Conservation (phyloP, 2,113 vertebrate species). For the Grantiella picta region DNA sequence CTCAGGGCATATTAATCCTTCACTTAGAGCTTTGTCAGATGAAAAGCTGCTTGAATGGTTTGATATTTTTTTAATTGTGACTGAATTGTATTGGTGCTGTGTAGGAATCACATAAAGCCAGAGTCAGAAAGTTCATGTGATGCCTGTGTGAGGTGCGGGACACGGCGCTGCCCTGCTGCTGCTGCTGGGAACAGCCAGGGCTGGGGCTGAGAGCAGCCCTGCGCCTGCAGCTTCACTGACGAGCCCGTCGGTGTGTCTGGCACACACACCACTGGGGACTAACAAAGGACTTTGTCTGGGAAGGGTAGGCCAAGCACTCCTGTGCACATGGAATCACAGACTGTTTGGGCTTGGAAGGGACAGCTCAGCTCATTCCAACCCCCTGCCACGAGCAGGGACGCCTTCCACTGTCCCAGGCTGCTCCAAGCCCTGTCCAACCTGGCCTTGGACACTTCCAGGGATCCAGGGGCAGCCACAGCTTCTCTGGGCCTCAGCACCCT, state of each 20-base stretch:
- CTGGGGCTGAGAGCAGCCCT: neutral
- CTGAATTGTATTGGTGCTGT: neutral
- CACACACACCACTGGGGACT: neutral
- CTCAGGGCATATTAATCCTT: neutral
- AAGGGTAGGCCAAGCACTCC: neutral
- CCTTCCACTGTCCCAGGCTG: neutral
- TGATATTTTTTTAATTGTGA: neutral
- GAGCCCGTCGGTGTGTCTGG: neutral
- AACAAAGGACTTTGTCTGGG: neutral
- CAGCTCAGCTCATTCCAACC: neutral
- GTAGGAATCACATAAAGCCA: neutral
- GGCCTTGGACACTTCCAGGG: neutral
- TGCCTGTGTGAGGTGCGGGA: neutral
- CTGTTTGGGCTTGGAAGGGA: neutral
- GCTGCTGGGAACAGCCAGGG: neutral
- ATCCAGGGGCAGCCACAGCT: neutral
- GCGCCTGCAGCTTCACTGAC: no score
- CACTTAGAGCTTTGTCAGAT: neutral
- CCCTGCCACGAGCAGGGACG: neutral
- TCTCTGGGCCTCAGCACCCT: neutral
- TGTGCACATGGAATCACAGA: neutral
- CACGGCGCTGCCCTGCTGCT: neutral
- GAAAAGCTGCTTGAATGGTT: neutral
- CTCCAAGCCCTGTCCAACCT: accelerated
- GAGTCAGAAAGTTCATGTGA: neutral